phyloP scores from a whole-genome alignment of 2,888 invertebrate species.

The Caenorhabditis angaria region DNA sequence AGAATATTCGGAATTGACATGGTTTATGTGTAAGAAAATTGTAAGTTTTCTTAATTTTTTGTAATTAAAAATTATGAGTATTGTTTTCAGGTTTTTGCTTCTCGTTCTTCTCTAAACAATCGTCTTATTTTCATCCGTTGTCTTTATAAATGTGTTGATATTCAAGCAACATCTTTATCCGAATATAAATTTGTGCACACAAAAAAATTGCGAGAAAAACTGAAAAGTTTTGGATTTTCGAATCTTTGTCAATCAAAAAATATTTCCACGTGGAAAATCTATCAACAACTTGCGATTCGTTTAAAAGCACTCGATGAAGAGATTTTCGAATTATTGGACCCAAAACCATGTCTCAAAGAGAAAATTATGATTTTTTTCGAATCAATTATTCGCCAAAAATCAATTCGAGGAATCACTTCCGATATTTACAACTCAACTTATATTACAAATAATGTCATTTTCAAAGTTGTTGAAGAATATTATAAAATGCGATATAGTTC shows the following conservation, averaged over 20 bases:
- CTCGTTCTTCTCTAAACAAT: not conserved
- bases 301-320: not conserved
- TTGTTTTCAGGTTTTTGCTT: not conserved
- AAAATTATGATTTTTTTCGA: not conserved
- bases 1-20: not conserved
- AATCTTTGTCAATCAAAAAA: not conserved
- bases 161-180: not conserved
- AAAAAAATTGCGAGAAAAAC: not conserved
- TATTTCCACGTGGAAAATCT: too few relatives aligned
- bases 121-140: not conserved
- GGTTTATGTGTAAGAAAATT: not conserved
- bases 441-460: not conserved
- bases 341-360: conserved; percentile 2
- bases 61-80: not conserved
- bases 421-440: not conserved
- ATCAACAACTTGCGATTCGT: not conserved
- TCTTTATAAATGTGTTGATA: not conserved
- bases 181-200: not conserved
- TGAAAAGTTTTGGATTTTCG: not conserved
- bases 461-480: not conserved
- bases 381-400: not conserved
- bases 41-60: not conserved
- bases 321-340: not conserved
- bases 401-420: not conserved
- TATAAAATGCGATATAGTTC: not conserved